Conservation (phyloP, 2,797 vertebrate species). For the Masticophis lateralis region DNA sequence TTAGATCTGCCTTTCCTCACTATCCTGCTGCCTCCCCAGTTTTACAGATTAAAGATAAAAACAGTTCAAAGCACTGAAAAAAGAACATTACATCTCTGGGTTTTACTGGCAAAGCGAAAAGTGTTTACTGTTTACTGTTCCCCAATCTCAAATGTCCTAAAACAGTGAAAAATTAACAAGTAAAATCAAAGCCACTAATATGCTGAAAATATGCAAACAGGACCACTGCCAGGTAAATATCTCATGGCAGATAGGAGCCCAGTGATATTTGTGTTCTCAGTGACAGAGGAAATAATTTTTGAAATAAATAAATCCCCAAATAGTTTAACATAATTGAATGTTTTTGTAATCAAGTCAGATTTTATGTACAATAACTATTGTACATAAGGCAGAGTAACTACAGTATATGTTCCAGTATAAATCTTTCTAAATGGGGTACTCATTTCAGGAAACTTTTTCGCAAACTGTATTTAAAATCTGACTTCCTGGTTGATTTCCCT, state of each 20-base stretch:
- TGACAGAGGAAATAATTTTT: neutral
- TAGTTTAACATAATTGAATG: neutral
- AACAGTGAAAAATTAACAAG: neutral
- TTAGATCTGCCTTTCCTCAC: neutral
- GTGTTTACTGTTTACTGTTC: neutral
- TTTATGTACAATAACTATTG: neutral
- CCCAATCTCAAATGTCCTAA: neutral
- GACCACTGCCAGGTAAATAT: neutral
- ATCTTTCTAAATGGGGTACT: neutral
- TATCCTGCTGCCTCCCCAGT: neutral
- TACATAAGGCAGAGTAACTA: neutral
- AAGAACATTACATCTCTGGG: neutral
- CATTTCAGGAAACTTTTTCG: neutral
- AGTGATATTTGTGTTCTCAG: neutral
- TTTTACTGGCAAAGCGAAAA: neutral
- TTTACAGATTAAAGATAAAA: neutral
- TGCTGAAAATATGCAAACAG: neutral
- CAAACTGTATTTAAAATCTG: neutral
- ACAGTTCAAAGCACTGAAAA: neutral
- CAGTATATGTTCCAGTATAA: neutral
- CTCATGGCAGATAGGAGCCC: neutral
- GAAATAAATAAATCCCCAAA: neutral
- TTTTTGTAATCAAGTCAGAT: neutral
- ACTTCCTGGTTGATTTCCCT: neutral
- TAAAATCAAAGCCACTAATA: neutral